Evolutionary conservation across 2,797 vertebrate species (phyloP), one percentile per base, ranked within the genome.

Genomic region (Rhinatrema bivittatum): DNA sequence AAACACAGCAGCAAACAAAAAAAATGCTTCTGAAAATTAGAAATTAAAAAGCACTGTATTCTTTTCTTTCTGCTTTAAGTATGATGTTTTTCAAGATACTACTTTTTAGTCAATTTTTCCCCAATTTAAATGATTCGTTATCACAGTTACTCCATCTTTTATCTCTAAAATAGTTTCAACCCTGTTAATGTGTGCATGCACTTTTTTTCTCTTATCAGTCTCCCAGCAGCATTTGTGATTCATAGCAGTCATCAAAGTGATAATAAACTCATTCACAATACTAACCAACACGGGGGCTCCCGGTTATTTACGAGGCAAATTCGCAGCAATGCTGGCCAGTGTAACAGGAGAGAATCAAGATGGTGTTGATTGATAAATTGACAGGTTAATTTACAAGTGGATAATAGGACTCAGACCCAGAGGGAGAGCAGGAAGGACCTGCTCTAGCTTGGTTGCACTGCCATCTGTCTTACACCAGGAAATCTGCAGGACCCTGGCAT

Each of bases 311-410:
- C 74, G 82, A 85, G 88, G 87, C 87, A 78, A 88, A 86, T 81
- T 84, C 79, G 71, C 79, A 53, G 84, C 81, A 72, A 84, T 69
- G 80, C 86, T 62, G 76, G 86, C 84, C 80, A 79, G 68, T 10
- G 32, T 76, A 76, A 81, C 82, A 81, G 81, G 88, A 84, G 81
- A 87, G 88, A 89, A 89, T 87, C 86, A 87, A 93, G 93, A 94
- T 95, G 89, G 91, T 90, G 90, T 88, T 95, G 93, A 97, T 94
- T 95, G 95, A 98, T 96, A 98, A 95, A 97, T 93, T 94, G 93
- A 99, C 93, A 97, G 92, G 92, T 98, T 96, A 94, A 98, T 98
- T 97, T 98, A 91, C 88, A 74, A 89, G 88, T 81, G 85, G 90
- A 93, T 95, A 94, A 97, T 91, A 89, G 93, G 87, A 93, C 86